Base-by-base conservation (phyloP, 2,113 vertebrate species). In the Pimephales promelas region DNA sequence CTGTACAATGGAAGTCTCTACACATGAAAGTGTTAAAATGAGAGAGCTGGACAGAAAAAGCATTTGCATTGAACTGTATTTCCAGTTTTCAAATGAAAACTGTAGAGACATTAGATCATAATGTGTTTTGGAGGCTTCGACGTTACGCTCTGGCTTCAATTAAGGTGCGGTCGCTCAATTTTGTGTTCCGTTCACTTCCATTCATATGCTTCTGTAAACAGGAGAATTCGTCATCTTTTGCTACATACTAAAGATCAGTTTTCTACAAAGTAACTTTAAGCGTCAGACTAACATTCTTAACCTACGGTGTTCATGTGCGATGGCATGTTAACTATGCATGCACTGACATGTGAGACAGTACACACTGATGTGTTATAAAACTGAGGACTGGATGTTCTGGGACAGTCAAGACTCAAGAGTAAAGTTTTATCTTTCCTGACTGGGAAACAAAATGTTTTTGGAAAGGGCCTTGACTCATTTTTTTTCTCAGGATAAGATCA, bases 341-440 rank as follows among this genome's bases (percentile, higher is more conserved):
- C 68, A 56, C 59, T 4, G 77, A 86, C 84, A 20, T 79, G 76
- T 52, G 82, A 57, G 79, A 49, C 47, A 1, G 13, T 49, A 49
- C 47, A 36, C 14, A 68, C 26, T 3, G 2, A 45, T 40, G 22
- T 28, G 8, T 49, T 34, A 59, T 10, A 36, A 43, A 34, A 56
- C 9, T 31, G 14, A 18, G 34, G 28, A 36, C 73, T 40, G 47
- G 11, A 40, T 28, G 40, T 78, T 24, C 79, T 86, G 73, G 43
- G 92, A 91, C 91, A 59, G 88, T 92, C 87, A 90, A 57, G 47
- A 59, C 88, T 92, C 87, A 90, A 57, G 47, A 70, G 62, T 36
- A 26, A 56, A 11, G 70, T 54, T 90, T 89, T 90, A 61, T 84
- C 79, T 75, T 72, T 89, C 59, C 82, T 83, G 83, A 57, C 74